Percentiles rank a stretch among this genome's conserved stretches.
phyloP scores from a whole-genome alignment of 2,888 invertebrate species.

The Rhagium mordax region DNA sequence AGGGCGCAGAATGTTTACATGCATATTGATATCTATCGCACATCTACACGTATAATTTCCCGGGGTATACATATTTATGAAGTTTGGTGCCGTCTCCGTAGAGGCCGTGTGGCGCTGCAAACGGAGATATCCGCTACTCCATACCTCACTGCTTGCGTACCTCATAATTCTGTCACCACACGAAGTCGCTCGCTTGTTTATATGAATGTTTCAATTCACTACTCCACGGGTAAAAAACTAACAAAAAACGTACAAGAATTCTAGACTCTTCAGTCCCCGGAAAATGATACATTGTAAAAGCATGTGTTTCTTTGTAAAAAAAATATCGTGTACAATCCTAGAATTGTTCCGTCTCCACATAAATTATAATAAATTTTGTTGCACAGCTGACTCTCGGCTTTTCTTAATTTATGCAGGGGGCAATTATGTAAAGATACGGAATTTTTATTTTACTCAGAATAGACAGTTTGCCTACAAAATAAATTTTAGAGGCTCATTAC shows the following conservation, averaged over 20 bases:
- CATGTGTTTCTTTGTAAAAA: conserved; percentile 56
- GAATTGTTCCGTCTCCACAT: conserved; percentile 51
- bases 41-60: conserved; percentile 70
- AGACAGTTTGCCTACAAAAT: conserved; percentile 35
- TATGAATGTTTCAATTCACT: conserved; percentile 68
- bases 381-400: conserved; percentile 40
- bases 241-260: conserved; percentile 60
- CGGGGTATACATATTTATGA: conserved; percentile 69
- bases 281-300: conserved; percentile 55
- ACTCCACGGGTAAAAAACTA: conserved; percentile 58
- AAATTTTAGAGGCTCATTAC: conserved; percentile 15
- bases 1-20: conserved; percentile 70
- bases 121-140: conserved; percentile 65
- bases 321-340: conserved; percentile 46
- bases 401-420: conserved; percentile 39
- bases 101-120: conserved; percentile 53
- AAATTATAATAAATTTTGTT: conserved; percentile 51
- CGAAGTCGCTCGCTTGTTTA: conserved; percentile 63
- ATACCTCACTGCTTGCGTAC: conserved; percentile 64
- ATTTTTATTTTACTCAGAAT: conserved; percentile 45
- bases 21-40: conserved; percentile 71
- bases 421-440: conserved; percentile 35
- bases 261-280: conserved; percentile 55
- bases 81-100: conserved; percentile 56
- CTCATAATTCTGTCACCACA: conserved; percentile 70